These are phyloP conservation scores for Stichopus horrens DNA, from an alignment of 53 echinoderm and acorn worm genomes.

Conservation along the genomic window DNA sequence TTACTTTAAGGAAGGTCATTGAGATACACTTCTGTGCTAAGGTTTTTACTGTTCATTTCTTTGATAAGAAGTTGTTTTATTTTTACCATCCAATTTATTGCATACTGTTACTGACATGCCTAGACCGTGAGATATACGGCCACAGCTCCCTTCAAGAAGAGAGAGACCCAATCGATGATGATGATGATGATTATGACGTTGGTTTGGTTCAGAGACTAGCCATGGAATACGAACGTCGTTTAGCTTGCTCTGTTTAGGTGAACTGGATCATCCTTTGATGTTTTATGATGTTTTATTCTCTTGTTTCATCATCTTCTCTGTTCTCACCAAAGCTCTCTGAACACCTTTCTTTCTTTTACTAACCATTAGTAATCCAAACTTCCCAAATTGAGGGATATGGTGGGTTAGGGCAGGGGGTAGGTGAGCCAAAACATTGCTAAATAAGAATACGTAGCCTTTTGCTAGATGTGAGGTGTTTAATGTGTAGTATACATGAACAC, in stretches of 20 bases:
- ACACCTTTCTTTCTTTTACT: background rate
- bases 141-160: constrained; percentile 71
- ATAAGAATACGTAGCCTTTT: background rate
- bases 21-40: background rate
- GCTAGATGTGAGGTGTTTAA: too few relatives aligned
- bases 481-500: too few relatives aligned
- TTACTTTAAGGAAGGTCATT: background rate
- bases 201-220: constrained; percentile 31
- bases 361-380: background rate
- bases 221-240: constrained; percentile 34
- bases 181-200: constrained; percentile 29
- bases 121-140: constrained; percentile 63
- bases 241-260: constrained; percentile 23
- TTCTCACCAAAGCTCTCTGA: background rate
- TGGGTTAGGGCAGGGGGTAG: background rate
- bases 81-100: constrained; percentile 11
- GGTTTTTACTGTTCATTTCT: background rate
- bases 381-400: background rate
- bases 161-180: constrained; percentile 32
- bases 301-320: background rate
- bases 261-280: constrained; percentile 4
- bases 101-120: background rate
- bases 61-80: background rate
- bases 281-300: background rate
- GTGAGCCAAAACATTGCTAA: too few relatives aligned